These are phyloP conservation scores for Xenopus petersii DNA, from an alignment of 2,797 vertebrate genomes.

Conservation along the genomic window DNA sequence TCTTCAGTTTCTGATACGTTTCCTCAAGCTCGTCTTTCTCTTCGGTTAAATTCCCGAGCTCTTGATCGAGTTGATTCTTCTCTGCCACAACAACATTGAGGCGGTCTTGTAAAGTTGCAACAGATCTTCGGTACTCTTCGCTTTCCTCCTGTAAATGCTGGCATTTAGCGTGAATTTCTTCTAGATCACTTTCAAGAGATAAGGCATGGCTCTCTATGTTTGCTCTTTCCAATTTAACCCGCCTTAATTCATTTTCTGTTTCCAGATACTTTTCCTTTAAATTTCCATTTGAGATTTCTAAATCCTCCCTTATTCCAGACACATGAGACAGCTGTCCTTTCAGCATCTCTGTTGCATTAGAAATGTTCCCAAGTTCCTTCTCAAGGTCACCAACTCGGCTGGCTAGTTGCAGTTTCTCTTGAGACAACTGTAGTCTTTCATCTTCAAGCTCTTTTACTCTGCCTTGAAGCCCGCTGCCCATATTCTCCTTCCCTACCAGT, in stretches of 20 bases:
- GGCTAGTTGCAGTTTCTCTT: slow-evolving; percentile 58
- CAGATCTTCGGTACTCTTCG: slow-evolving; percentile 64
- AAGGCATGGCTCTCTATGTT: slow-evolving; percentile 70
- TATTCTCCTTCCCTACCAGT: slow-evolving; percentile 61
- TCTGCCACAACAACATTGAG: slow-evolving; percentile 67
- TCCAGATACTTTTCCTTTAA: slow-evolving; percentile 73
- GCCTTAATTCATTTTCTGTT: slow-evolving; percentile 69
- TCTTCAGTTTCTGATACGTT: slow-evolving; percentile 65
- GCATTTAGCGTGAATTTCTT: slow-evolving; percentile 68
- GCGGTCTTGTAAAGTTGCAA: slow-evolving; percentile 69
- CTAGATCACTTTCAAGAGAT: slow-evolving; percentile 69
- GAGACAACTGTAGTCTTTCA: slow-evolving; percentile 56
- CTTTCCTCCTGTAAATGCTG: slow-evolving; percentile 65
- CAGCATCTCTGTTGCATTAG: slow-evolving; percentile 63
- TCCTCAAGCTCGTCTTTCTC: slow-evolving; percentile 70
- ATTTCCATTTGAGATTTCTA: slow-evolving; percentile 64
- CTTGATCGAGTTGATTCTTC: slow-evolving; percentile 65
- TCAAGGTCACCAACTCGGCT: slow-evolving; percentile 57
- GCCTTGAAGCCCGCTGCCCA: slow-evolving; percentile 64
- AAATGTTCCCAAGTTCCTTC: slow-evolving; percentile 61
- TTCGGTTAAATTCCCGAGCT: slow-evolving; percentile 70
- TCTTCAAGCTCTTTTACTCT: slow-evolving; percentile 61
- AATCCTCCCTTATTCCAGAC: slow-evolving; percentile 60
- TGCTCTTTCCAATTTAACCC: slow-evolving; percentile 70
- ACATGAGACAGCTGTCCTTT: slow-evolving; percentile 60